Evolutionary conservation across 2,888 invertebrate species (phyloP).

Genomic region (Andrena fulva): DNA sequence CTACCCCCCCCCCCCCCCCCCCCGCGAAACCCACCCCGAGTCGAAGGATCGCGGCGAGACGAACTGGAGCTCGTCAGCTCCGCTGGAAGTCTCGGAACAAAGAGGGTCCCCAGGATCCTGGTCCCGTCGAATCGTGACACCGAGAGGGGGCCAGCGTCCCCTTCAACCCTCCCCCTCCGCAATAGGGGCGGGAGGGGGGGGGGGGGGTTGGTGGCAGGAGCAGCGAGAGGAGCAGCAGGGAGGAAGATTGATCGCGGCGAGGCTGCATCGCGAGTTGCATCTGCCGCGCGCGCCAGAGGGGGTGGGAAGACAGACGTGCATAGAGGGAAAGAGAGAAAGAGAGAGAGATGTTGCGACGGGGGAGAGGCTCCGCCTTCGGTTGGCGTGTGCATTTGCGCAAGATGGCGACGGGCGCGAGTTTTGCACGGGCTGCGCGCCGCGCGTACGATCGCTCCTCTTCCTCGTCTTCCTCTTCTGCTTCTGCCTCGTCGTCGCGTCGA

Average conservation of each 20-base stretch:
- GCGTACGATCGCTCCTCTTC: conserved; percentile 12
- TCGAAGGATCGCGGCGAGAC: too few relatives aligned
- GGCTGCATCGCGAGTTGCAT: conserved; percentile 72
- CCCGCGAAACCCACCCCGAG: too few relatives aligned
- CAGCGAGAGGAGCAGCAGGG: conserved; percentile 45
- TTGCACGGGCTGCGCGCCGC: conserved; percentile 64
- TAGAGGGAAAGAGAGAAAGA: conserved; percentile 40
- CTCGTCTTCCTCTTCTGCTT: not conserved
- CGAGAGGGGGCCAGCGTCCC: conserved; percentile 41
- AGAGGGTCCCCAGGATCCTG: not conserved
- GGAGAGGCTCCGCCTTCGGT: conserved; percentile 83
- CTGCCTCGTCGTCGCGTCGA: conserved; percentile 16
- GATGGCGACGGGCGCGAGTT: conserved; percentile 82
- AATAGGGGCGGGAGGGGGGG: not conserved
- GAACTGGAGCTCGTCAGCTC: not conserved
- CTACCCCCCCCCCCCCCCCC: too few relatives aligned
- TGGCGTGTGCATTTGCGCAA: conserved; percentile 83
- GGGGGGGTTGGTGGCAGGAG: not conserved
- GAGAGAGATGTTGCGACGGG: conserved; percentile 68
- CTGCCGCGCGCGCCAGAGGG: conserved; percentile 52
- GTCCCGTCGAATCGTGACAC: conserved; percentile 36
- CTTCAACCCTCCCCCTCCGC: conserved; percentile 6
- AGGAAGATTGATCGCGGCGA: conserved; percentile 71
- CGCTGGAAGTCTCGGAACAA: not conserved
- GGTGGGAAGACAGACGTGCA: conserved; percentile 25